Base-by-base conservation (phyloP, 2,113 vertebrate genomes). In the Vireo altiloquus region DNA sequence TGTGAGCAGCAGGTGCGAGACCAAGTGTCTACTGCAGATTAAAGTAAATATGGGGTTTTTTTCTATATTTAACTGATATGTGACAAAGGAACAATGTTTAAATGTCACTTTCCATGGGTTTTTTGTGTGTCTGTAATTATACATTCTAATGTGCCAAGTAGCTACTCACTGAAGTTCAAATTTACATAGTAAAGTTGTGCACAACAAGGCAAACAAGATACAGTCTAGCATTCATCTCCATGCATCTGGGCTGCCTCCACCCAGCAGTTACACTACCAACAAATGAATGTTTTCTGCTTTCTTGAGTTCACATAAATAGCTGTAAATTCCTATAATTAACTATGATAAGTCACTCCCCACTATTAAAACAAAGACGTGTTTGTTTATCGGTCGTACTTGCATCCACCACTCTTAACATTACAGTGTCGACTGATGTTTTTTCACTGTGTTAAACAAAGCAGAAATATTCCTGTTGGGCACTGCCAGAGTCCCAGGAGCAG, bases 241-340 rank as follows among this genome's bases (percentile, higher is more conserved):
- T 91, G 80, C 96, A 94, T 70, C 90, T 89, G 93, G 95, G 84
- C 91, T 94, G 95, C 96, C 96, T 97, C 98, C 97, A 98, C 98
- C 98, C 97, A 94, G 95, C 97, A 97, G 94, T 98, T 98, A 98
- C 95, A 94, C 93, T 72, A 96, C 97, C 97, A 75, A 97, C 98
- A 98, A 98, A 98, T 98, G 97, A 98, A 97, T 98, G 98, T 98
- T 98, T 98, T 98, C 93, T 98, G 97, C 97, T 98, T 97, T 98
- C 96, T 96, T 94, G 68, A 93, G 98, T 97, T 98, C 96, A 98
- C 97, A 98, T 97, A 98, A 98, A 98, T 98, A 98, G 97, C 98
- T 97, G 96, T 97, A 97, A 98, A 98, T 98, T 98, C 98, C 97
- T 98, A 98, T 98, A 98, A 98, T 98, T 98, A 98, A 98, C 98